Evolutionary conservation across 2,888 invertebrate genomes (phyloP).

Genomic region (Amphimallon solstitiale): DNA sequence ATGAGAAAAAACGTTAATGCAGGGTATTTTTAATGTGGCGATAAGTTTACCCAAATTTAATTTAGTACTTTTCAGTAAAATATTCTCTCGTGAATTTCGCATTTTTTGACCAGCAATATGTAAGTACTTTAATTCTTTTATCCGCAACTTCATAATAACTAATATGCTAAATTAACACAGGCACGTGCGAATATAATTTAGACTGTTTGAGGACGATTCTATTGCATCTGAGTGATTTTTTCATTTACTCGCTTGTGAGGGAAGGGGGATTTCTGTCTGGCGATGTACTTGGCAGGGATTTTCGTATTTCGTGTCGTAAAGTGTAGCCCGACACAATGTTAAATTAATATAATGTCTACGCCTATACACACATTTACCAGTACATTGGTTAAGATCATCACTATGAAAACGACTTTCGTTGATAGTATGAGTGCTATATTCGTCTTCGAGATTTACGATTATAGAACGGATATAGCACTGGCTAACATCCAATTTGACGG

Average conservation of each 20-base stretch:
- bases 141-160: background rate
- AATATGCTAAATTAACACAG: constrained; percentile 1
- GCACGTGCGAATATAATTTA: background rate
- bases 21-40: constrained; percentile 3
- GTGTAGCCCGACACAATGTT: constrained; percentile 15
- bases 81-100: background rate
- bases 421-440: constrained; percentile 34
- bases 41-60: background rate
- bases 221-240: background rate
- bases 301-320: constrained; percentile 8
- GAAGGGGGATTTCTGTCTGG: too few relatives aligned
- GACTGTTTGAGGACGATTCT: background rate
- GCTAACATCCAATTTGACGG: constrained; percentile 37
- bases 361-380: constrained; percentile 25
- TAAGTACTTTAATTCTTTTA: background rate
- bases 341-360: constrained; percentile 31
- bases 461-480: constrained; percentile 37
- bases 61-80: background rate
- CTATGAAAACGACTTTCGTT: constrained; percentile 33
- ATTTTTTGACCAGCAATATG: background rate
- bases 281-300: constrained; percentile 2
- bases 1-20: background rate
- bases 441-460: constrained; percentile 31
- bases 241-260: background rate
- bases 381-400: constrained; percentile 36